Conservation (phyloP, 2,888 invertebrate genomes). For the Agonopterix alstromeriana region DNA sequence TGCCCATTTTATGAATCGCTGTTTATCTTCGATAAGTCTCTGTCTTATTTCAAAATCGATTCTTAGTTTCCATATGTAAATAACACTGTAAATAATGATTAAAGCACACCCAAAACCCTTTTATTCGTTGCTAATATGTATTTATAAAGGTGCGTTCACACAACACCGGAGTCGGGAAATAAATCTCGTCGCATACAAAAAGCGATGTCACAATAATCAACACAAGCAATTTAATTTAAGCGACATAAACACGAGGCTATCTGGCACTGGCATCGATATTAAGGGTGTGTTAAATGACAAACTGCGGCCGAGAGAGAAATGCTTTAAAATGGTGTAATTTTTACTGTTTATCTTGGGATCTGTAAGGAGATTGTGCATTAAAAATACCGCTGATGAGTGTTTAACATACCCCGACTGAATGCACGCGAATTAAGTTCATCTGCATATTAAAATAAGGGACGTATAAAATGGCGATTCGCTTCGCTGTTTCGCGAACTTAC, state of each 20-base stretch:
- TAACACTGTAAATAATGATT: slow-evolving; percentile 4
- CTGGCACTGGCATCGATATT: slow-evolving; percentile 67
- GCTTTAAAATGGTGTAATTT: slow-evolving; percentile 64
- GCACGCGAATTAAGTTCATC: slow-evolving; percentile 42
- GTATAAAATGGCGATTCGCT: slow-evolving; percentile 33
- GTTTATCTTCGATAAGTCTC: slow-evolving; percentile 22
- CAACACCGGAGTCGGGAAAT: slow-evolving; percentile 30
- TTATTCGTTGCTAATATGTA: not conserved
- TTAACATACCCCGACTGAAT: slow-evolving; percentile 37
- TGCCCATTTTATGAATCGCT: slow-evolving; percentile 20
- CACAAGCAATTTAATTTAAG: slow-evolving; percentile 68
- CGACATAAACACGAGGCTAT: slow-evolving; percentile 69
- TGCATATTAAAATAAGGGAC: slow-evolving; percentile 37
- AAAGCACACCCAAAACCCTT: not conserved
- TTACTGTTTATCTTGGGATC: slow-evolving; percentile 60
- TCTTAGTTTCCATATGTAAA: slow-evolving; percentile 22
- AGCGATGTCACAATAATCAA: slow-evolving; percentile 65
- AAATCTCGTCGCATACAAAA: slow-evolving; percentile 58
- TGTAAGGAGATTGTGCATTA: slow-evolving; percentile 47
- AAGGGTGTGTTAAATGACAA: slow-evolving; percentile 72
- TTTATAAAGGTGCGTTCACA: slow-evolving; percentile 14
- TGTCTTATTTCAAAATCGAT: slow-evolving; percentile 18
- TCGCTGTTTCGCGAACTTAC: slow-evolving; percentile 30
- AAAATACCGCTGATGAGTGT: slow-evolving; percentile 51
- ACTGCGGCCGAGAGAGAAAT: slow-evolving; percentile 60